These are phyloP conservation scores for Sebastes flavidus DNA, from an alignment of 2,797 vertebrate species.

Conservation along the genomic window DNA sequence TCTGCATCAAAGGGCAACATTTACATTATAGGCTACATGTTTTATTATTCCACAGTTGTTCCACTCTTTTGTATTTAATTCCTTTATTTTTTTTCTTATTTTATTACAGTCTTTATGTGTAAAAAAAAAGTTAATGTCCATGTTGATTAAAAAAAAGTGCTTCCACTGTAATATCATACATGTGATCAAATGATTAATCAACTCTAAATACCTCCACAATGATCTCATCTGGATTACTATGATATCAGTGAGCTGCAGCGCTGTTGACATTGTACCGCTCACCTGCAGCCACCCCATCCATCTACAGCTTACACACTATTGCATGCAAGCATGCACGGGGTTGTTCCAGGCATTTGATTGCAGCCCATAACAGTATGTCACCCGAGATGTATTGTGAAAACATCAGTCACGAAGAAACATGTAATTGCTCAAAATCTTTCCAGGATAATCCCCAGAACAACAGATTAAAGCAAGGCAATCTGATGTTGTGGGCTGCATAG, in stretches of 20 bases:
- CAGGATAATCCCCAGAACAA: conserved; percentile 69
- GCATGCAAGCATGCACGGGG: background rate
- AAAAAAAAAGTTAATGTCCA: background rate
- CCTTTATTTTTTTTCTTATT: background rate
- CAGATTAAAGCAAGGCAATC: conserved; percentile 72
- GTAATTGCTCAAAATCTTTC: conserved; percentile 66
- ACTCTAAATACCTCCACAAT: conserved; percentile 17
- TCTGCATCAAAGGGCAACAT: conserved; percentile 27
- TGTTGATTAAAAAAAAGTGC: conserved; percentile 18
- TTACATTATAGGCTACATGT: background rate
- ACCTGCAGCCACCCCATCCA: conserved; percentile 44
- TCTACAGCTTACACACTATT: conserved; percentile 7
- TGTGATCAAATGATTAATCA: background rate
- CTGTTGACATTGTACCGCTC: conserved; percentile 50
- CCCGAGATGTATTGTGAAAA: conserved; percentile 20
- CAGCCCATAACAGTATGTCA: conserved; percentile 7
- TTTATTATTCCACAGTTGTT: background rate
- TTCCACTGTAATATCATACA: background rate
- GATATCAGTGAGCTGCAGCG: conserved; percentile 50
- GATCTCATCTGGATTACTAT: conserved; percentile 41
- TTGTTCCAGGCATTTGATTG: conserved; percentile 29
- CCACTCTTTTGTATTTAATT: background rate
- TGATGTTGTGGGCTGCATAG: conserved; percentile 51
- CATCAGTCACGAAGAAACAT: conserved; percentile 60
- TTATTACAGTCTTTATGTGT: background rate